Evolutionary conservation across 2,113 vertebrate species (phyloP).

Genomic region (Glaucidium brasilianum): DNA sequence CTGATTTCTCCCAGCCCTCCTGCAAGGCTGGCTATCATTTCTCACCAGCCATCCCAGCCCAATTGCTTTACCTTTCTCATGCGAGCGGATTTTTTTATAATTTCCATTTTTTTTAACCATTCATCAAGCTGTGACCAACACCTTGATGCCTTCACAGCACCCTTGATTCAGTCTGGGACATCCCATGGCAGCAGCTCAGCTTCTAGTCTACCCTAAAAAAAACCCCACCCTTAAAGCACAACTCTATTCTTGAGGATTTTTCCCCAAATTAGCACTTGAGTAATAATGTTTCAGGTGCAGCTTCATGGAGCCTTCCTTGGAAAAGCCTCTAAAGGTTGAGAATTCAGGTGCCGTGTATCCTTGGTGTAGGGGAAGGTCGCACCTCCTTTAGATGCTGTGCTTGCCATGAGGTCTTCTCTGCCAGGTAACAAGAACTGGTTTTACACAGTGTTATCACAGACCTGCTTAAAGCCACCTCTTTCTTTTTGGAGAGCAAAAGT

Average conservation of each 20-base stretch:
- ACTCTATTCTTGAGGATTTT: background rate
- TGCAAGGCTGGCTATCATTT: background rate
- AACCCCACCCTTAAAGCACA: background rate
- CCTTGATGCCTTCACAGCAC: background rate
- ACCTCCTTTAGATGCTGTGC: background rate
- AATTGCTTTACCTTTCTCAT: background rate
- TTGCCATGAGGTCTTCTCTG: background rate
- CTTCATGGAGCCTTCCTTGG: background rate
- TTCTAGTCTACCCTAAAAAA: background rate
- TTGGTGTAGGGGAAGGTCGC: background rate
- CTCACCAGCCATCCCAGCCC: background rate
- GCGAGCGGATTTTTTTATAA: background rate
- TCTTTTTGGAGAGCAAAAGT: background rate
- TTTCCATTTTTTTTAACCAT: background rate
- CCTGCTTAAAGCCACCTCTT: background rate
- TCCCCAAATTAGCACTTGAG: background rate
- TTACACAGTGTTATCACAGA: background rate
- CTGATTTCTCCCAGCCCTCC: background rate
- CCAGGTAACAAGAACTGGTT: background rate
- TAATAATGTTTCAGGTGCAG: background rate
- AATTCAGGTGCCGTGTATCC: background rate
- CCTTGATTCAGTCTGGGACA: fast-evolving
- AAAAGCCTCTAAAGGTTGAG: background rate
- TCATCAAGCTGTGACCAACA: background rate
- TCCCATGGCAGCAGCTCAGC: background rate